Evolutionary conservation across 2,797 vertebrate genomes (phyloP).

Genomic region (Miichthys miiuy): DNA sequence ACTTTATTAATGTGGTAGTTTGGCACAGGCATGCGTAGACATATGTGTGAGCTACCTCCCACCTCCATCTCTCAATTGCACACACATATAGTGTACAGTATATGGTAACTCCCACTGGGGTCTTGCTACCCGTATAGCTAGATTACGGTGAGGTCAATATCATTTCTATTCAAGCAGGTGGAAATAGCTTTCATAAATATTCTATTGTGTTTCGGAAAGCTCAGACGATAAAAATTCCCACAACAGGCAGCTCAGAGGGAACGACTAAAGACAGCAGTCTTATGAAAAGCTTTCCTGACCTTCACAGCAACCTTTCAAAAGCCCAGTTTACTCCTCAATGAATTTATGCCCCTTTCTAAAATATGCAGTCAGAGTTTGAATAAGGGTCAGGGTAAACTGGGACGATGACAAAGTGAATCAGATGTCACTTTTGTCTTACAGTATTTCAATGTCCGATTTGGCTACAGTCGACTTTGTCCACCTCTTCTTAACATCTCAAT

Average conservation of each 20-base stretch:
- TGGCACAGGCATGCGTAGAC: not conserved
- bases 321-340: slow-evolving; percentile 7
- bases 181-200: slow-evolving; percentile 74
- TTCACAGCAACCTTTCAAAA: slow-evolving; percentile 46
- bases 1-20: not conserved
- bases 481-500: slow-evolving; percentile 31
- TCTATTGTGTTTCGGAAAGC: slow-evolving; percentile 57
- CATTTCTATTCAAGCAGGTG: slow-evolving; percentile 57
- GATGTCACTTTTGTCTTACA: not conserved
- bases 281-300: slow-evolving; percentile 51
- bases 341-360: slow-evolving; percentile 26
- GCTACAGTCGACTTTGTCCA: slow-evolving; percentile 3
- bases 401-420: slow-evolving; percentile 6
- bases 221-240: slow-evolving; percentile 35
- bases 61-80: not conserved
- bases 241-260: slow-evolving; percentile 17
- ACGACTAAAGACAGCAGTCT: slow-evolving; percentile 8
- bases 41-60: not conserved
- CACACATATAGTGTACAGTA: slow-evolving; percentile 1
- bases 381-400: slow-evolving; percentile 5
- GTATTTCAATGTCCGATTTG: slow-evolving; percentile 16
- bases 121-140: slow-evolving; percentile 30
- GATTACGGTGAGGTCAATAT: slow-evolving; percentile 48
- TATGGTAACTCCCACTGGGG: slow-evolving; percentile 18
- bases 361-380: slow-evolving; percentile 5